Percentiles rank a stretch among this genome's conserved stretches.
phyloP scores from a whole-genome alignment of 2,113 vertebrate genomes.

The Mungos mungo region DNA sequence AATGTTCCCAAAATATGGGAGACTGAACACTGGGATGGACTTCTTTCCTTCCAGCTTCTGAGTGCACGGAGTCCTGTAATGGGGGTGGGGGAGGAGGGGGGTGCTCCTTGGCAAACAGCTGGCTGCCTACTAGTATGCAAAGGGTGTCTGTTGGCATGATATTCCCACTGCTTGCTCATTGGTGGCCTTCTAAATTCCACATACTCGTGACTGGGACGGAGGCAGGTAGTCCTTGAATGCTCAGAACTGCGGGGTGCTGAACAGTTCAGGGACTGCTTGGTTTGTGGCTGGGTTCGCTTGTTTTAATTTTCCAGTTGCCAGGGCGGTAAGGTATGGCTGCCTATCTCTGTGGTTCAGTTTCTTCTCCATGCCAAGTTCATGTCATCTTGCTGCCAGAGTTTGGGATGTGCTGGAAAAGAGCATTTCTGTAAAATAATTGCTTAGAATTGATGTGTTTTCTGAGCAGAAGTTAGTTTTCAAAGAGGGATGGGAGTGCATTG shows the following conservation, averaged over 20 bases:
- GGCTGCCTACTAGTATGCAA: conserved; percentile 59
- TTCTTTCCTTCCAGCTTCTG: conserved; percentile 64
- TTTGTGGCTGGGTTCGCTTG: neutral
- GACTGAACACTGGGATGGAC: conserved; percentile 42
- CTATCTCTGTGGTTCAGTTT: conserved; percentile 18
- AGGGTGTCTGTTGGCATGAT: conserved; percentile 64
- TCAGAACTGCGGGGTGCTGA: neutral
- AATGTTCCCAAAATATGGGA: conserved; percentile 74
- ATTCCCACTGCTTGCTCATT: conserved; percentile 47
- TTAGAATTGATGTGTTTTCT: neutral
- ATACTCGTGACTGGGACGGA: neutral
- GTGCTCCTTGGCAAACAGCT: conserved; percentile 34
- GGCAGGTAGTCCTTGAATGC: neutral
- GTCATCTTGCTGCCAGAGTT: conserved; percentile 29
- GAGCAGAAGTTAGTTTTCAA: neutral
- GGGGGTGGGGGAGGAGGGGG: neutral
- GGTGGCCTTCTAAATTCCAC: conserved; percentile 19
- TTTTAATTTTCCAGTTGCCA: conserved; percentile 18
- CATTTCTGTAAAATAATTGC: neutral
- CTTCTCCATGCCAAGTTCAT: conserved; percentile 33
- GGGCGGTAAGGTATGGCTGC: conserved; percentile 26
- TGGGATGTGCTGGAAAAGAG: neutral
- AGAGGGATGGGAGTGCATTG: neutral
- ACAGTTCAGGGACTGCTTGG: neutral
- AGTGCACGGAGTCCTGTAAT: neutral